phyloP scores from a whole-genome alignment of 1,140 invertebrate genomes.

The Piezodorus guildinii region DNA sequence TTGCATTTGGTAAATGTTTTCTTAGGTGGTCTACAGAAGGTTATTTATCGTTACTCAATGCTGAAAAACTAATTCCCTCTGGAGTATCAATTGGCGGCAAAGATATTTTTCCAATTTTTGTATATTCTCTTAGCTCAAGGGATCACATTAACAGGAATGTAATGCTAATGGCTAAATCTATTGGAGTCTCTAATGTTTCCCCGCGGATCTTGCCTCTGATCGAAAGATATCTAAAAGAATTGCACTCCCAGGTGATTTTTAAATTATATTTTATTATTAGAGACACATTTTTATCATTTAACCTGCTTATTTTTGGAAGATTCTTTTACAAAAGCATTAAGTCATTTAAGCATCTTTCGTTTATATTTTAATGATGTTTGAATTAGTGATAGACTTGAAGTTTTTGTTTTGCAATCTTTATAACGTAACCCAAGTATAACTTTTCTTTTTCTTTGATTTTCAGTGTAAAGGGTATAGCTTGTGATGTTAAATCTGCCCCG shows the following conservation, averaged over 20 bases:
- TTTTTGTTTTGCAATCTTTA: too few relatives aligned
- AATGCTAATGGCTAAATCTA: neutral
- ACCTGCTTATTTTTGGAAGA: too few relatives aligned
- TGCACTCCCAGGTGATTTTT: neutral
- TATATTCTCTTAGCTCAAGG: neutral
- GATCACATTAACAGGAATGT: neutral
- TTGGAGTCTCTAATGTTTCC: neutral
- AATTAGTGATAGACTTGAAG: too few relatives aligned
- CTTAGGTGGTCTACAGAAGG: slow-evolving; percentile 6
- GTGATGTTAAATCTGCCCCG: too few relatives aligned
- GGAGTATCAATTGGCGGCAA: neutral
- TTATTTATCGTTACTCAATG: neutral
- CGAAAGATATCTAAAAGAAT: neutral
- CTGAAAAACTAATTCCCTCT: neutral
- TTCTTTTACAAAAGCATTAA: too few relatives aligned
- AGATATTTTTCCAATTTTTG: neutral
- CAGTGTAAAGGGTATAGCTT: too few relatives aligned
- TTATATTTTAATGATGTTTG: too few relatives aligned
- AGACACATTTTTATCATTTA: too few relatives aligned
- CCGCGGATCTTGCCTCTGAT: neutral
- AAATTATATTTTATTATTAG: too few relatives aligned
- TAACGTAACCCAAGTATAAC: too few relatives aligned
- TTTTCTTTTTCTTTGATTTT: too few relatives aligned
- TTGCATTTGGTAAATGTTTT: neutral
- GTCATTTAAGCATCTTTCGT: too few relatives aligned